Evolutionary conservation across 2,888 invertebrate species (phyloP), one percentile per base, ranked within the genome.

Genomic region (Venusia cambrica): DNA sequence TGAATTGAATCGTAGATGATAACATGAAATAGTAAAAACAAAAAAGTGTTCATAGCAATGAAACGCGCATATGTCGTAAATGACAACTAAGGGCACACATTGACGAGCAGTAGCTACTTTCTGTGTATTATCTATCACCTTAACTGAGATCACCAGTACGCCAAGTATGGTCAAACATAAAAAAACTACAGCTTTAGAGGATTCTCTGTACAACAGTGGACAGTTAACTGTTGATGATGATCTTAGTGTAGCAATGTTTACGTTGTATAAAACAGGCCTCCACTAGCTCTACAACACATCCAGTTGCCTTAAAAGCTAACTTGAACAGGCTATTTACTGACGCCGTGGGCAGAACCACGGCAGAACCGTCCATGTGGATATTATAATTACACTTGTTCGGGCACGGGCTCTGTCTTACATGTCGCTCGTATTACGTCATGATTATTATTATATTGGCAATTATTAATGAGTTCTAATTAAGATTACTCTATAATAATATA

Each of bases 271-370:
- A 38, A 25, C 40, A 39, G 35, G 38, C 45, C 41, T 42, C n/a
- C n/a, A n/a, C n/a, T n/a, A n/a, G n/a, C n/a, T n/a, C 38, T 16
- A 38, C 31, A 25, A 31, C 35, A 16, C 21, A 31, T 20, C 35
- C 25, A 27, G 45, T 48, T 48, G 18, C 51, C 51, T 44, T 51
- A 51, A 48, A 51, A 39, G 51, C 33, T 39, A 19, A 48, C 37
- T 34, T 28, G 42, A 39, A 39, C 42, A 34, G 28, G 38, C 38
- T 40, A 32, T 33, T 19, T 32, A 37, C 33, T 38, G 45, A 39
- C 39, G 44, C 45, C 48, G 51, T 51, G 51, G 51, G 51, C 15
- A 22, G 48, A 30, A 45, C 39, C 32, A 33, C n/a, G n/a, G n/a
- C n/a, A n/a, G n/a, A 38, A 33, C 35, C 37, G 32, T 36, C 47